These are phyloP conservation scores for Dipus sagitta DNA, from an alignment of 2,797 vertebrate genomes.

Conservation along the genomic window DNA sequence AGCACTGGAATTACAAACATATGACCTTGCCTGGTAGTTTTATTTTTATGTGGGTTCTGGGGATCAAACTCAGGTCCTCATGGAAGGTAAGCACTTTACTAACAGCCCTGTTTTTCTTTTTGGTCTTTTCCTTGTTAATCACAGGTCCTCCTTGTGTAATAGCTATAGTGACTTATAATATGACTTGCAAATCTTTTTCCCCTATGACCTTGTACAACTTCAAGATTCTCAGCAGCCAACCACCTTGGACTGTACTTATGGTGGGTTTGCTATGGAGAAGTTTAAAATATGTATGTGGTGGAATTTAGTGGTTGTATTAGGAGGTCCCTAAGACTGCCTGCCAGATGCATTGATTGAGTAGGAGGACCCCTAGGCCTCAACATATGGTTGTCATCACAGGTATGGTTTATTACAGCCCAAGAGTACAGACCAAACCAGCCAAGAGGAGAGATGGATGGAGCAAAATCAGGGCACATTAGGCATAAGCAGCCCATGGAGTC, in stretches of 20 bases:
- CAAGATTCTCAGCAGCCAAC: too few relatives aligned
- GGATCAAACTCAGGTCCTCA: too few relatives aligned
- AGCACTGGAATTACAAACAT: too few relatives aligned
- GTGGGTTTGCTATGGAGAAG: slow-evolving; percentile 27
- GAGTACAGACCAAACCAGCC: slow-evolving; percentile 18
- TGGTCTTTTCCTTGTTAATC: slow-evolving; percentile 21
- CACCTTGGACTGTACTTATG: background rate
- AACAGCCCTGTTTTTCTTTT: background rate
- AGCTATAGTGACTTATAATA: background rate
- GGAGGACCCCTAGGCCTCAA: background rate
- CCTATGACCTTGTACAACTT: background rate
- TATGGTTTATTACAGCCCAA: slow-evolving; percentile 38
- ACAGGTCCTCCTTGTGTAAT: background rate
- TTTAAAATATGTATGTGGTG: slow-evolving; percentile 2
- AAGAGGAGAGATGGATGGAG: background rate
- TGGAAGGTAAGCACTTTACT: too few relatives aligned
- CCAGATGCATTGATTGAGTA: background rate
- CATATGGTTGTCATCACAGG: background rate
- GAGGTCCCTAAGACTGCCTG: background rate
- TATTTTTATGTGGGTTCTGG: too few relatives aligned
- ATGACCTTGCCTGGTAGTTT: too few relatives aligned
- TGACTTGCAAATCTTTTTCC: background rate
- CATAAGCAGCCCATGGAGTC: background rate
- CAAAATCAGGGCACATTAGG: background rate
- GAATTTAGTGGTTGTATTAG: background rate